These are phyloP conservation scores for Catharus fuscescens DNA, from an alignment of 2,113 vertebrate genomes.

Conservation along the genomic window DNA sequence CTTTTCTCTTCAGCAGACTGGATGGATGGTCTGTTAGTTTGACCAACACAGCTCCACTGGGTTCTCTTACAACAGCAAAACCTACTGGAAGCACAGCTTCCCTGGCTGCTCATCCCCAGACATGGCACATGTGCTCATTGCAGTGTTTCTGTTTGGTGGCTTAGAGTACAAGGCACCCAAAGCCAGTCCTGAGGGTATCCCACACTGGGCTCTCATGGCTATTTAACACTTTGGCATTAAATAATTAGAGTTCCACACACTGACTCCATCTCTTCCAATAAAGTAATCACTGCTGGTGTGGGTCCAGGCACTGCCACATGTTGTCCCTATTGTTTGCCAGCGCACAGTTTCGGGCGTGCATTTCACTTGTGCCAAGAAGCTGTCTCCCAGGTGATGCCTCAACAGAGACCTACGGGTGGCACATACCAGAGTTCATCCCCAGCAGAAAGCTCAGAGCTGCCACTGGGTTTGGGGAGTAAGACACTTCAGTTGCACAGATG, in stretches of 20 bases:
- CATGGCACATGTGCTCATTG: background rate
- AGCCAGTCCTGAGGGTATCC: background rate
- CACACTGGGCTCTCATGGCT: background rate
- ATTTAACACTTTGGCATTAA: background rate
- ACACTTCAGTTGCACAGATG: background rate
- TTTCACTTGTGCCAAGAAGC: background rate
- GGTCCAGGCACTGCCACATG: background rate
- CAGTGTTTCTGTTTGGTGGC: background rate
- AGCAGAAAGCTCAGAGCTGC: background rate
- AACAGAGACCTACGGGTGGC: background rate
- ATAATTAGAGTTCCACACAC: background rate
- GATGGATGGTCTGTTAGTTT: constrained; percentile 8
- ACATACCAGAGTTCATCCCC: background rate
- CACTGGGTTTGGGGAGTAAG: background rate
- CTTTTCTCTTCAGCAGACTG: background rate
- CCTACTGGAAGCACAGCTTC: background rate
- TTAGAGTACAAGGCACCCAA: background rate
- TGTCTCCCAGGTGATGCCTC: background rate
- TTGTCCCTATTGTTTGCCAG: background rate
- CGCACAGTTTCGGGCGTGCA: fast-evolving
- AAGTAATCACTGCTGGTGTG: background rate
- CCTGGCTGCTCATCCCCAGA: background rate
- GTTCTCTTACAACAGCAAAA: background rate
- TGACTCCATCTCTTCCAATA: background rate
- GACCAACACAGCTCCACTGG: background rate